These are phyloP conservation scores for Macheiramphus alcinus DNA, from an alignment of 2,113 vertebrate genomes.

Conservation along the genomic window DNA sequence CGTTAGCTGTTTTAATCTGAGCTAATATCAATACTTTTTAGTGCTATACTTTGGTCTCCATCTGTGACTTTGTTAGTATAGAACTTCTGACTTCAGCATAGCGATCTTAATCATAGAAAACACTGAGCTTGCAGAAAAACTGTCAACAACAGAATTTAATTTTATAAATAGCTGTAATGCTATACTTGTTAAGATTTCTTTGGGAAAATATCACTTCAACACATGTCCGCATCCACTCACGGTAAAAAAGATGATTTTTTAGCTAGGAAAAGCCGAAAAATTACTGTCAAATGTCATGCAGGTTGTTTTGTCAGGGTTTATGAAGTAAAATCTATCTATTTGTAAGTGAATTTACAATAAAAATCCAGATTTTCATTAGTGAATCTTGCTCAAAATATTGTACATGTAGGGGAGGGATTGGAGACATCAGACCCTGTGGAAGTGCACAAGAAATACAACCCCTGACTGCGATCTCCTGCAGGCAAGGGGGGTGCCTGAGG, in stretches of 20 bases:
- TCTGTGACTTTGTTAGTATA: not conserved
- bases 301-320: not conserved
- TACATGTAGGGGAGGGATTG: not conserved
- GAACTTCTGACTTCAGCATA: not conserved
- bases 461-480: not conserved
- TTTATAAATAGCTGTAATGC: constrained; percentile 9
- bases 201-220: not conserved
- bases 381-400: not conserved
- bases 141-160: not conserved
- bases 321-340: not conserved
- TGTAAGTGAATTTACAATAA: not conserved
- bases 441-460: not conserved
- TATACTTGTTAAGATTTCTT: not conserved
- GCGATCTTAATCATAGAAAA: not conserved
- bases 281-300: not conserved
- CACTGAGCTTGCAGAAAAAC: not conserved
- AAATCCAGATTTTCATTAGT: not conserved
- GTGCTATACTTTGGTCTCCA: not conserved
- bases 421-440: not conserved
- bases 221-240: not conserved
- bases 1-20: not conserved
- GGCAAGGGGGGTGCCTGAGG: not conserved
- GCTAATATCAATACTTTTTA: not conserved
- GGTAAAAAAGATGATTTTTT: not conserved
- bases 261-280: not conserved